These are phyloP conservation scores for Magallana ariakensis DNA, from an alignment of 1,140 invertebrate genomes.

Conservation along the genomic window DNA sequence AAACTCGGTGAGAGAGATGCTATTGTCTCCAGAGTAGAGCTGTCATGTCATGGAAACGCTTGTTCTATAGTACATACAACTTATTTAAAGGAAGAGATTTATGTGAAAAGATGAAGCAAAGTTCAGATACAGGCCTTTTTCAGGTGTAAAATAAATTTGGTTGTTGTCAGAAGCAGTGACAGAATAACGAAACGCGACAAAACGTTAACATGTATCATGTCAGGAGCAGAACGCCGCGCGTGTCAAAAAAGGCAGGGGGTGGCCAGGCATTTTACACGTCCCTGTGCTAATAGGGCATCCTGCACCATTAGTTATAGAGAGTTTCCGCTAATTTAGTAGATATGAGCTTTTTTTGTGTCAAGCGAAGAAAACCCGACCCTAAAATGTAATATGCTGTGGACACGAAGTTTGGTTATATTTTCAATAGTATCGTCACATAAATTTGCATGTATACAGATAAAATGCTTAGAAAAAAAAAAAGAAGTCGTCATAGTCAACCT, in stretches of 20 bases:
- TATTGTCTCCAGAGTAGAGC: background rate
- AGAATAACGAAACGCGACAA: constrained; percentile 20
- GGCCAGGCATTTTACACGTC: background rate
- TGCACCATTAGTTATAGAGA: no score
- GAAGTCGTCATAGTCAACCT: no score
- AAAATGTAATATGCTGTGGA: no score
- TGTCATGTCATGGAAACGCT: background rate
- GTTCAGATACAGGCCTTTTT: constrained; percentile 4
- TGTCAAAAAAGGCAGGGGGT: background rate
- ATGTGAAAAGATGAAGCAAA: constrained; percentile 27
- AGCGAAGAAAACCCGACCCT: no score
- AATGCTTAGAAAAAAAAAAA: no score
- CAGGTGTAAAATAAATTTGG: constrained; percentile 36
- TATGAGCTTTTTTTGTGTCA: no score
- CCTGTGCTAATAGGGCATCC: no score
- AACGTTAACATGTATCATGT: constrained; percentile 33
- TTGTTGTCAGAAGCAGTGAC: constrained; percentile 7
- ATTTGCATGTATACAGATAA: no score
- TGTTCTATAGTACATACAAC: background rate
- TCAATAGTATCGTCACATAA: no score
- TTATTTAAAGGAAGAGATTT: constrained; percentile 15
- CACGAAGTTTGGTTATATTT: no score
- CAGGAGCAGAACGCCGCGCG: background rate
- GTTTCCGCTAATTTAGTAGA: no score
- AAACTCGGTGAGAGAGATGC: background rate